These are phyloP conservation scores for Diceros bicornis DNA, from an alignment of 2,797 vertebrate species.

Conservation along the genomic window DNA sequence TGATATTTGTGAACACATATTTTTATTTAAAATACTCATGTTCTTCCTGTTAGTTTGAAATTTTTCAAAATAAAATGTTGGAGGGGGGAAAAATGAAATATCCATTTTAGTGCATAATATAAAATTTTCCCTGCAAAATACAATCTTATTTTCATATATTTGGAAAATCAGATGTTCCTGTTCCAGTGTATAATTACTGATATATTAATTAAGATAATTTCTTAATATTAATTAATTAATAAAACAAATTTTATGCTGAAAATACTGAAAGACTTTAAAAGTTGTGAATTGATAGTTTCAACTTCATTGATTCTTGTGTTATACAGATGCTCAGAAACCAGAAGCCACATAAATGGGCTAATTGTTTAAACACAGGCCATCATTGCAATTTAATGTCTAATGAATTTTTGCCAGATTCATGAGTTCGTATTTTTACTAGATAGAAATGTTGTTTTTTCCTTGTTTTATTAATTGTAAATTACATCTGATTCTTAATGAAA, in stretches of 20 bases:
- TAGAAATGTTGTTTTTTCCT: not conserved
- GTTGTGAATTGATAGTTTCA: not conserved
- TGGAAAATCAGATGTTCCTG: not conserved
- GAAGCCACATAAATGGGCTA: not conserved
- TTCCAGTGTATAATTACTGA: not conserved
- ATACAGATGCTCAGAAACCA: not conserved
- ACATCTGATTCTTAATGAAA: not conserved
- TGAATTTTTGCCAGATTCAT: not conserved
- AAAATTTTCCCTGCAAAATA: not conserved
- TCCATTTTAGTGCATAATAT: not conserved
- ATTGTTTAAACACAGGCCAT: not conserved
- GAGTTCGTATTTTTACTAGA: not conserved
- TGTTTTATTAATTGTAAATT: not conserved
- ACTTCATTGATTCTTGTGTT: not conserved
- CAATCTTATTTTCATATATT: not conserved
- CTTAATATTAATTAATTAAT: not conserved
- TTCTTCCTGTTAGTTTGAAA: no score
- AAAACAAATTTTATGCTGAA: not conserved
- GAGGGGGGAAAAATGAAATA: no score
- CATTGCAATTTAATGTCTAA: not conserved
- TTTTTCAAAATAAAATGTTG: no score
- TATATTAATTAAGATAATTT: not conserved
- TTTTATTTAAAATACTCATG: not conserved
- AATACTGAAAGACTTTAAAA: not conserved
- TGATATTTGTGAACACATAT: not conserved